A percentile compares a stretch with the other conserved stretches of the same genome.
Conservation (phyloP, 1,140 invertebrate genomes). For the Gryon sp. region DNA sequence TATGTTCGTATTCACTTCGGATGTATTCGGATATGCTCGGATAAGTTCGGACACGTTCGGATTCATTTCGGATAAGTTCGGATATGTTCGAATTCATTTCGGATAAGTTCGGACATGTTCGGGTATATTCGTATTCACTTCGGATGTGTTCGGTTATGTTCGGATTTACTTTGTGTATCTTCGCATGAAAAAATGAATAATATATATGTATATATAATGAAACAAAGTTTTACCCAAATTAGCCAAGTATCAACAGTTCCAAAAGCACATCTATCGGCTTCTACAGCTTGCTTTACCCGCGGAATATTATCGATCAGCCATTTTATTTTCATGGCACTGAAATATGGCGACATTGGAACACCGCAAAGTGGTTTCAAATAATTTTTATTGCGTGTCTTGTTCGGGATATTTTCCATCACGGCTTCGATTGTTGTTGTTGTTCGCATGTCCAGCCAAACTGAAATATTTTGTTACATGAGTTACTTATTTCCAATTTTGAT, state of each 20-base stretch:
- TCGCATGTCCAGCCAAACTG: conserved; percentile 92
- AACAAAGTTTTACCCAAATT: conserved; percentile 85
- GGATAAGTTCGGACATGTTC: too few relatives aligned
- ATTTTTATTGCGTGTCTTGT: conserved; percentile 87
- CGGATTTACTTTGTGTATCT: too few relatives aligned
- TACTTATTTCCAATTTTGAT: too few relatives aligned
- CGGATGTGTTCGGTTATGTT: too few relatives aligned
- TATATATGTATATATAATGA: too few relatives aligned
- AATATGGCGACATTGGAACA: conserved; percentile 96
- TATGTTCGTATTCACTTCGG: too few relatives aligned
- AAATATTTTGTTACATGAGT: conserved; percentile 35
- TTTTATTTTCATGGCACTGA: conserved; percentile 93
- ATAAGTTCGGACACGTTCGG: too few relatives aligned
- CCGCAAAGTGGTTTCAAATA: conserved; percentile 91
- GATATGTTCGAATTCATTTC: too few relatives aligned
- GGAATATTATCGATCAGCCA: conserved; percentile 96
- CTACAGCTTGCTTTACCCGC: conserved; percentile 87
- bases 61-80: too few relatives aligned
- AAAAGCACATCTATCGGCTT: conserved; percentile 89
- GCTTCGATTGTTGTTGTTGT: conserved; percentile 92
- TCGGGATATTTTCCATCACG: conserved; percentile 86
- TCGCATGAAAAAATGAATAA: too few relatives aligned
- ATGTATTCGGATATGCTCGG: too few relatives aligned
- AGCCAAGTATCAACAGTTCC: conserved; percentile 98
- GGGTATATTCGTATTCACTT: too few relatives aligned